Conservation (phyloP, 2,888 invertebrate species). For the Dolichomitus sp. region DNA sequence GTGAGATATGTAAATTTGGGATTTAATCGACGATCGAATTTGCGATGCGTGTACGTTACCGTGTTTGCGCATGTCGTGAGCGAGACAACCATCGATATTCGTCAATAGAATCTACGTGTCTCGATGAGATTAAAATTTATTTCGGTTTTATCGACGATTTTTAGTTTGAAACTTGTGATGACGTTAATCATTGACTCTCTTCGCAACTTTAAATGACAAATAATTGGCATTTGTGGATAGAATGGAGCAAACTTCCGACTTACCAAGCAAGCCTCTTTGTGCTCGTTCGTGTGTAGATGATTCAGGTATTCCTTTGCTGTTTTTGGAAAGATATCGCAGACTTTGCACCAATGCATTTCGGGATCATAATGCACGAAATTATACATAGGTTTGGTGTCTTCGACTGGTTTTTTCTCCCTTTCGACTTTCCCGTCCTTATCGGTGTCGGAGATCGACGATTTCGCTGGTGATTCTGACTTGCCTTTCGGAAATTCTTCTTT, state of each 20-base stretch:
- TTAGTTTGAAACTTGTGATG: background rate
- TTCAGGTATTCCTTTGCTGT: constrained; percentile 95
- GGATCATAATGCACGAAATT: constrained; percentile 96
- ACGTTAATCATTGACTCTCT: background rate
- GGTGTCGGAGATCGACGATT: constrained; percentile 76
- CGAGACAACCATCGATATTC: constrained; percentile 12
- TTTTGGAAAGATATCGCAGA: constrained; percentile 95
- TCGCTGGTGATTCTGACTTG: constrained; percentile 79
- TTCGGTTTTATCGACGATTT: background rate
- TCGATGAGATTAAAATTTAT: constrained; percentile 5
- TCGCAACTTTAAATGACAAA: background rate
- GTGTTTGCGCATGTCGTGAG: constrained; percentile 17
- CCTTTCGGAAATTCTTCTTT: constrained; percentile 82
- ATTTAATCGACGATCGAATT: constrained; percentile 6
- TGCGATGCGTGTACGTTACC: constrained; percentile 35
- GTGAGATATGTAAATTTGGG: background rate
- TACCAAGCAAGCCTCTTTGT: constrained; percentile 88
- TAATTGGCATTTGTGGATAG: constrained; percentile 12
- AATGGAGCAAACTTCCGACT: constrained; percentile 70
- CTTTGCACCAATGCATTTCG: constrained; percentile 96
- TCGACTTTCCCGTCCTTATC: constrained; percentile 80
- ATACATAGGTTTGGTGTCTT: constrained; percentile 87
- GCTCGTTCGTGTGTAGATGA: constrained; percentile 93
- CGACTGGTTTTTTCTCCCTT: constrained; percentile 75
- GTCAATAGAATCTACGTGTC: constrained; percentile 9